Conservation (phyloP, 2,888 invertebrate species). For the Yponomeuta malinellus region DNA sequence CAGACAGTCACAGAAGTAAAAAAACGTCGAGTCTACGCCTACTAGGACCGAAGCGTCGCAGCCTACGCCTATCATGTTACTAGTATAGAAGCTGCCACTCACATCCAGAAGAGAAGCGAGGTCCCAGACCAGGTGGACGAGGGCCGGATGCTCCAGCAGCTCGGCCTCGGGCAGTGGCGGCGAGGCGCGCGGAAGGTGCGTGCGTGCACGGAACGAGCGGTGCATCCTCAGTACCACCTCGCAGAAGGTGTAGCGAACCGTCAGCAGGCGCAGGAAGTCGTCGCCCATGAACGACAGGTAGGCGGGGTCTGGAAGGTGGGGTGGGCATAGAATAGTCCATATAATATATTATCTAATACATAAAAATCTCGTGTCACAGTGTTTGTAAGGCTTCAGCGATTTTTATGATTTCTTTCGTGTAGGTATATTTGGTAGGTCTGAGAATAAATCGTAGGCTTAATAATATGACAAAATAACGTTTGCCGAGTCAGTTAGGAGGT, state of each 20-base stretch:
- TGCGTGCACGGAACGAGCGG: conserved; percentile 88
- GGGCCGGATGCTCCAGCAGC: conserved; percentile 87
- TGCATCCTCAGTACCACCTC: conserved; percentile 92
- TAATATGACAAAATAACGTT: no score
- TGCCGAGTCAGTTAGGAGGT: no score
- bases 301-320: conserved; percentile 73
- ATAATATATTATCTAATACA: no score
- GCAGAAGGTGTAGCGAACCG: conserved; percentile 95
- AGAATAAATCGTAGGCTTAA: no score
- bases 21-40: no score
- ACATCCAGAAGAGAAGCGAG: conserved; percentile 90
- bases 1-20: neutral
- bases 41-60: no score
- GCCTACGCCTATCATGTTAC: no score
- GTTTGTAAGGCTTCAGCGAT: no score
- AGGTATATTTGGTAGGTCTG: no score
- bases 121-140: conserved; percentile 88
- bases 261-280: conserved; percentile 92
- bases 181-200: conserved; percentile 89
- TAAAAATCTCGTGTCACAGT: no score
- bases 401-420: no score
- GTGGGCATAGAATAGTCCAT: no score
- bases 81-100: conserved; percentile 32
- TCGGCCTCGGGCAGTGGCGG: conserved; percentile 92
- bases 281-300: conserved; percentile 94